phyloP scores from a whole-genome alignment of 35 echinoderm and acorn worm species.

The Lytechinus variegatus region DNA sequence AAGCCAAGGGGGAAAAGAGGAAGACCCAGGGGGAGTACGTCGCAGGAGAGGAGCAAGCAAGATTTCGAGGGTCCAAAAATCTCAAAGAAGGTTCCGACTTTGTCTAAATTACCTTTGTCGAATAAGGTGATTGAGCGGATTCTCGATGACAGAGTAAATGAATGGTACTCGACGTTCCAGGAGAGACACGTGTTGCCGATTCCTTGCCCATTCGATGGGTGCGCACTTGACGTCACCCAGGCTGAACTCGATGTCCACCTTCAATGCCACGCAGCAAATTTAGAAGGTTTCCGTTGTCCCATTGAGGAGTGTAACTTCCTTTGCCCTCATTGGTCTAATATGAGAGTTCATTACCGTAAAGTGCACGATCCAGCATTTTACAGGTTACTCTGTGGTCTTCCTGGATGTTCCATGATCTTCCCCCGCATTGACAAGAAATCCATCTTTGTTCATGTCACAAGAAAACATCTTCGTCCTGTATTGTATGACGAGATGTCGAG shows the following conservation, averaged over 20 bases:
- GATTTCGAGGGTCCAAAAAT: not conserved
- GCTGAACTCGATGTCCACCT: conserved; percentile 63
- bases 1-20: conserved; percentile 1
- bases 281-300: conserved; percentile 81
- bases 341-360: conserved; percentile 74
- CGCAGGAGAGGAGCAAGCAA: not conserved
- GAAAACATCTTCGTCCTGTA: conserved; percentile 59
- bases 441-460: conserved; percentile 68
- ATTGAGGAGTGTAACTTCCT: conserved; percentile 54
- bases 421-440: conserved; percentile 34
- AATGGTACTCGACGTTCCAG: conserved; percentile 19
- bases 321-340: conserved; percentile 77
- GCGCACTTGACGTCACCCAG: conserved; percentile 39
- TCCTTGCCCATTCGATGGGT: conserved; percentile 16
- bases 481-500: conserved; percentile 11
- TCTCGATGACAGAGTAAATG: not conserved
- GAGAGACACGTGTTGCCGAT: conserved; percentile 11
- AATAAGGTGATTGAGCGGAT: not conserved
- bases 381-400: conserved; percentile 44
- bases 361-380: conserved; percentile 44
- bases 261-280: conserved; percentile 64
- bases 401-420: conserved; percentile 58
- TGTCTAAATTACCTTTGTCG: conserved; percentile 15
- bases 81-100: not conserved
- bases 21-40: not conserved